Conservation (phyloP, 2,113 vertebrate genomes). For the Grammomys surdaster region DNA sequence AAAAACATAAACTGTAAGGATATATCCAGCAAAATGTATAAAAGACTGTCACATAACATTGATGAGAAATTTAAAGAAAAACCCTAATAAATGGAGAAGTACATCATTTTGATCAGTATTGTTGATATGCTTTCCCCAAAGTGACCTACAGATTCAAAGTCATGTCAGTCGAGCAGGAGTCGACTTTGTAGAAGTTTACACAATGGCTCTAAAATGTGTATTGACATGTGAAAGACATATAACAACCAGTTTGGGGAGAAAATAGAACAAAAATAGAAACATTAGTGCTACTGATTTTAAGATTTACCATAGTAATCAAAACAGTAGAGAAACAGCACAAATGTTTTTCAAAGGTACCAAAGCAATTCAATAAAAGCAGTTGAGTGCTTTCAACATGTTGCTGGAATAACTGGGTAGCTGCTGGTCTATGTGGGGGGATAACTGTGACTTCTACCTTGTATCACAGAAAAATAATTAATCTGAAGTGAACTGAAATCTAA, state of each 20-base stretch:
- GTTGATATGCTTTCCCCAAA: background rate
- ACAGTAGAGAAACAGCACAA: background rate
- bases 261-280: background rate
- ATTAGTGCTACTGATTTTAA: background rate
- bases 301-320: conserved; percentile 45
- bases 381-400: background rate
- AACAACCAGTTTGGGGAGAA: background rate
- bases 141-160: background rate
- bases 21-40: background rate
- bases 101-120: background rate
- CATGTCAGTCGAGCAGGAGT: conserved; percentile 1
- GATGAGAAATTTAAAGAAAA: conserved; percentile 17
- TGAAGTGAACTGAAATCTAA: background rate
- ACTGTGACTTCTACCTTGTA: background rate
- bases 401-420: background rate
- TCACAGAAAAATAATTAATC: background rate
- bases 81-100: conserved; percentile 15
- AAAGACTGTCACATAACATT: background rate
- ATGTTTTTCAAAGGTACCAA: conserved; percentile 42
- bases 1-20: background rate
- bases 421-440: background rate
- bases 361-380: conserved; percentile 10
- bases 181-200: background rate
- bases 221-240: background rate
- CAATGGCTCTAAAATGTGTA: conserved; percentile 25